These are phyloP conservation scores for Perca flavescens DNA, from an alignment of 2,113 vertebrate genomes.

Conservation along the genomic window DNA sequence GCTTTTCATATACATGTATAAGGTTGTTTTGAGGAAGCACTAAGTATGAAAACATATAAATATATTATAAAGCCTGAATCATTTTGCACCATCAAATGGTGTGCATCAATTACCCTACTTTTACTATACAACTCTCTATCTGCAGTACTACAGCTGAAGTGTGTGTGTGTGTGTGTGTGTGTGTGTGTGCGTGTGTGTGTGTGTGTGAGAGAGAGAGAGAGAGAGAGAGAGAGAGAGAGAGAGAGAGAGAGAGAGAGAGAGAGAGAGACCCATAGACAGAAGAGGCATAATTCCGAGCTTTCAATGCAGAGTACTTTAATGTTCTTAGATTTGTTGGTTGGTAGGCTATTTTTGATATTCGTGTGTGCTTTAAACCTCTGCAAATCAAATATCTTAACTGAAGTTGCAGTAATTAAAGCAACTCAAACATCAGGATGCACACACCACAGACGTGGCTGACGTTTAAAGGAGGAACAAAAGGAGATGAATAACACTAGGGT, in stretches of 20 bases:
- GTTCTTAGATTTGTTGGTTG: background rate
- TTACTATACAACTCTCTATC: background rate
- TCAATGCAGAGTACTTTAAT: background rate
- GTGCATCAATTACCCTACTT: no score
- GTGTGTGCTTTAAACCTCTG: background rate
- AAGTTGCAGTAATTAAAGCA: no score
- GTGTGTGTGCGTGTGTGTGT: no score
- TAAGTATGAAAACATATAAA: background rate
- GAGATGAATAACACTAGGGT: no score
- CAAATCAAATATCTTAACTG: background rate
- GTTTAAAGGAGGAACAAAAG: no score
- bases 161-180: background rate
- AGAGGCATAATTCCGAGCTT: background rate
- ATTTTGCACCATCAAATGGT: no score
- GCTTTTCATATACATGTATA: background rate
- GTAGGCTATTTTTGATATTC: background rate
- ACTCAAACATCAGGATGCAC: fast-evolving
- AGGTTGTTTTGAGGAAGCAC: background rate
- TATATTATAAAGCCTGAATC: background rate
- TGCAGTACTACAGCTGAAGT: background rate
- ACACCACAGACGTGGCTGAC: background rate
- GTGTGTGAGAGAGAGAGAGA: no score
- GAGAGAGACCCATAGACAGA: background rate
- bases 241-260: no score
- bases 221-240: no score